Percentiles rank a stretch among this genome's conserved stretches.
Conservation (phyloP, 2,113 vertebrate genomes). For the Podocnemis expansa region DNA sequence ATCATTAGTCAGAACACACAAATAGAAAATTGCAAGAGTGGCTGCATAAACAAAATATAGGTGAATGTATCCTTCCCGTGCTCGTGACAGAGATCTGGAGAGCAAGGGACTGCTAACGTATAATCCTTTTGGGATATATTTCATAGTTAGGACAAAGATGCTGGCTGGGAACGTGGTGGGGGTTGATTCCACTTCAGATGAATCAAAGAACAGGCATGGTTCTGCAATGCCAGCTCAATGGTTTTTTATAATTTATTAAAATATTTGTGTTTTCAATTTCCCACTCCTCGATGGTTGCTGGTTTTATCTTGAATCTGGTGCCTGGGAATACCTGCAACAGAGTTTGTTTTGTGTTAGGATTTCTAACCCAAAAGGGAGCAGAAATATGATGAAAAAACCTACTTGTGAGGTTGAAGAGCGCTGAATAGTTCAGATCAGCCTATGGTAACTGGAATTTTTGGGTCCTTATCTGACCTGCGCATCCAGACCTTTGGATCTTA, state of each 20-base stretch:
- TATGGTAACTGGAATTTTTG: background rate
- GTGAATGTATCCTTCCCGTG: background rate
- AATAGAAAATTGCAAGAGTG: background rate
- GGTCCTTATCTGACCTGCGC: background rate
- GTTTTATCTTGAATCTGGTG: slow-evolving; percentile 24
- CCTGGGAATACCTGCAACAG: background rate
- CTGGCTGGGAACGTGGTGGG: background rate
- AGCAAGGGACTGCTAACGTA: background rate
- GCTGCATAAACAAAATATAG: background rate
- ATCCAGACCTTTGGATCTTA: background rate
- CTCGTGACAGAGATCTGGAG: background rate
- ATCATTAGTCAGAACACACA: slow-evolving; percentile 49
- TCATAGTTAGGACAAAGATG: slow-evolving; percentile 23
- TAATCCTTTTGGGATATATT: background rate
- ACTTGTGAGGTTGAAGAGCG: accelerated
- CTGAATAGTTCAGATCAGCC: background rate
- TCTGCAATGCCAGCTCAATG: background rate
- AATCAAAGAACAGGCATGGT: background rate
- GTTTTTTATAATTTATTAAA: slow-evolving; percentile 17
- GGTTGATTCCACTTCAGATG: background rate
- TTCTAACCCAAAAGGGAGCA: background rate
- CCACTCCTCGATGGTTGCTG: background rate
- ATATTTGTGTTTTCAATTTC: background rate
- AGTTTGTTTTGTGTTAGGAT: background rate
- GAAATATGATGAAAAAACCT: background rate